Evolutionary conservation across 2,113 vertebrate species (phyloP).

Genomic region (Cyprichromis sp.): DNA sequence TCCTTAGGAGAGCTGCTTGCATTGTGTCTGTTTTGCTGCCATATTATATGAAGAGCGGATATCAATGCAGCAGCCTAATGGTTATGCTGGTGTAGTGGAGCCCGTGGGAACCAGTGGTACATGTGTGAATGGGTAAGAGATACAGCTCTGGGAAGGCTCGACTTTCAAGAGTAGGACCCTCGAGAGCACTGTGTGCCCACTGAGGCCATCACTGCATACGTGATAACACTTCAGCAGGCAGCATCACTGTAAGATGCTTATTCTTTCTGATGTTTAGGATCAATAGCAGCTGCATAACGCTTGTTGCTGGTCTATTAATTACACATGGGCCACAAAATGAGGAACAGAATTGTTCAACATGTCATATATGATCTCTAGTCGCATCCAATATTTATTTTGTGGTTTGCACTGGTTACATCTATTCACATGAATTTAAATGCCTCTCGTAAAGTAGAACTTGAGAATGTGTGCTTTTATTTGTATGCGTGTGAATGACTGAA

Average conservation of each 20-base stretch:
- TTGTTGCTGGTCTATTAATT: background rate
- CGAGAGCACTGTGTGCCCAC: background rate
- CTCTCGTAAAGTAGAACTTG: background rate
- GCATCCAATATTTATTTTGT: background rate
- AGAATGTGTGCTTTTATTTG: background rate
- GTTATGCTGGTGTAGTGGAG: background rate
- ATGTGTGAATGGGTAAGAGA: background rate
- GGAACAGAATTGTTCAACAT: background rate
- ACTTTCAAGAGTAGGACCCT: background rate
- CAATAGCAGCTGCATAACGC: background rate
- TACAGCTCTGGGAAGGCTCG: background rate
- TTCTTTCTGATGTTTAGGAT: constrained; percentile 24
- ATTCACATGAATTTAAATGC: background rate
- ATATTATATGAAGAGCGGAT: constrained; percentile 15
- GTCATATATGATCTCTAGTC: background rate
- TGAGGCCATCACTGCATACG: background rate
- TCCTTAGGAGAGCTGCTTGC: constrained; percentile 32
- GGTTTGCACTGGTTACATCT: background rate
- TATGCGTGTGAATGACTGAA: background rate
- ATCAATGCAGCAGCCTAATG: constrained; percentile 46
- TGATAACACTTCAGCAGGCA: constrained; percentile 14
- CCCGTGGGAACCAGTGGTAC: background rate
- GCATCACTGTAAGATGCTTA: background rate
- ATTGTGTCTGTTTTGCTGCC: constrained; percentile 17
- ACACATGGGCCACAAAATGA: background rate